phyloP scores from a whole-genome alignment of 2,797 vertebrate species.

The Thalassophryne amazonica region DNA sequence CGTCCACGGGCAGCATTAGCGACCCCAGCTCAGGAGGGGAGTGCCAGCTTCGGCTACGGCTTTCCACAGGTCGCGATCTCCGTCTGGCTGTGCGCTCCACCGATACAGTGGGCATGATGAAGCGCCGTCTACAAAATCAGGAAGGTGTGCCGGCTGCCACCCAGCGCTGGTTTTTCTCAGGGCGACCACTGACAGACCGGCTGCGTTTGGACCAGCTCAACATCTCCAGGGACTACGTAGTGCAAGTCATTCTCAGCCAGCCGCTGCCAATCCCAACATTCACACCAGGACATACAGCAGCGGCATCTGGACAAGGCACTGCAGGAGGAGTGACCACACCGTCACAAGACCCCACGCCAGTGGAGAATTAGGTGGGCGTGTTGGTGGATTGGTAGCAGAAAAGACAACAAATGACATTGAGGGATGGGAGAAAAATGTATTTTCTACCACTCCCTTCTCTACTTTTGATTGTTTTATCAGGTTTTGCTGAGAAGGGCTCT shows the following conservation, averaged over 20 bases:
- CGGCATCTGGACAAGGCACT: constrained; percentile 19
- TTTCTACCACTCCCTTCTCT: background rate
- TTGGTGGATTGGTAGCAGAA: background rate
- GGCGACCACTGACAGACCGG: constrained; percentile 92
- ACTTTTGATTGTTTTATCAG: constrained; percentile 13
- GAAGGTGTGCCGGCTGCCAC: constrained; percentile 86
- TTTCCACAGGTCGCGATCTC: constrained; percentile 95
- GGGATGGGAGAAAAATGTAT: constrained; percentile 15
- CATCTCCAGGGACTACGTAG: constrained; percentile 97
- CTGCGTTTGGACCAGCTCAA: constrained; percentile 97
- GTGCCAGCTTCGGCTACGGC: constrained; percentile 92
- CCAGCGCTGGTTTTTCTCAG: constrained; percentile 98
- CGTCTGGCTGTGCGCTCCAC: constrained; percentile 88
- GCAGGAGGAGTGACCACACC: constrained; percentile 42
- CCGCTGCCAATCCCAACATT: constrained; percentile 58
- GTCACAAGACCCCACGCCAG: constrained; percentile 82
- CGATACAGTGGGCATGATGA: constrained; percentile 96
- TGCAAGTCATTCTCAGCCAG: constrained; percentile 98
- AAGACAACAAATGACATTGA: constrained; percentile 11
- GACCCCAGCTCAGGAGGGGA: constrained; percentile 84
- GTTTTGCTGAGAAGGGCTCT: constrained; percentile 19
- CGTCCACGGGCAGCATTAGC: constrained; percentile 60
- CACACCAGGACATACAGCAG: constrained; percentile 32
- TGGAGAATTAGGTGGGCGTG: constrained; percentile 80
- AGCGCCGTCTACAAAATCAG: constrained; percentile 86